A percentile compares a stretch with the other conserved stretches of the same genome.
Evolutionary conservation across 2,113 vertebrate species (phyloP).

Genomic region (Fregata magnificens): DNA sequence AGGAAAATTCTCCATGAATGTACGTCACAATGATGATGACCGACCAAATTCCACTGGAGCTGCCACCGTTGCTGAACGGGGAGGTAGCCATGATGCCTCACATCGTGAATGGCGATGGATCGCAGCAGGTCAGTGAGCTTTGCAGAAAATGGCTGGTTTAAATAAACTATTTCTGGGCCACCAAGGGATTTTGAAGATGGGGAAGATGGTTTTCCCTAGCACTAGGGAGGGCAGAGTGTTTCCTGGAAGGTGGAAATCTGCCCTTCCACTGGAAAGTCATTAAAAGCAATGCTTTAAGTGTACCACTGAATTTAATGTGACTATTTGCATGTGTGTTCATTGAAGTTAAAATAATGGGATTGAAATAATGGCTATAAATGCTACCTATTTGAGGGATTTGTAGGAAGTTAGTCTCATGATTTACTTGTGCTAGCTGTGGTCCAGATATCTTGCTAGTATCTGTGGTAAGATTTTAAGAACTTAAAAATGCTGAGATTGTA

Average conservation of each 20-base stretch:
- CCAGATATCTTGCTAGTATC: neutral
- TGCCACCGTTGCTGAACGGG: conserved; percentile 93
- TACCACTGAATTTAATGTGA: neutral
- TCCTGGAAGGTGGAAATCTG: neutral
- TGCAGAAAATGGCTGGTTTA: neutral
- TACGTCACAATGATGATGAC: conserved; percentile 99
- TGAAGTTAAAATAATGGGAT: neutral
- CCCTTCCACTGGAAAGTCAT: accelerated
- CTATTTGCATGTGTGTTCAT: neutral
- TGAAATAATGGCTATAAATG: neutral
- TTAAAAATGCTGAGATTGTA: neutral
- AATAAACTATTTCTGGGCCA: accelerated
- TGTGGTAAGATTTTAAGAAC: neutral
- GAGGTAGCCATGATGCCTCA: conserved; percentile 95
- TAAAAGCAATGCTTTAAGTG: neutral
- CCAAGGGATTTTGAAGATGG: neutral
- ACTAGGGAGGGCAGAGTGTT: neutral
- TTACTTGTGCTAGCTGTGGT: neutral
- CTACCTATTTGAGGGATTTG: neutral
- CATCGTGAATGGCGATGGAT: conserved; percentile 93
- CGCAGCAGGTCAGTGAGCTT: conserved; percentile 87
- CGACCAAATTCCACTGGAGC: conserved; percentile 98
- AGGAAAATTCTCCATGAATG: conserved; percentile 99
- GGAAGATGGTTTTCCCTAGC: neutral
- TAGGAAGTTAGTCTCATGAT: neutral